phyloP scores from a whole-genome alignment of 2,888 invertebrate species.

The Caenorhabditis sp. region DNA sequence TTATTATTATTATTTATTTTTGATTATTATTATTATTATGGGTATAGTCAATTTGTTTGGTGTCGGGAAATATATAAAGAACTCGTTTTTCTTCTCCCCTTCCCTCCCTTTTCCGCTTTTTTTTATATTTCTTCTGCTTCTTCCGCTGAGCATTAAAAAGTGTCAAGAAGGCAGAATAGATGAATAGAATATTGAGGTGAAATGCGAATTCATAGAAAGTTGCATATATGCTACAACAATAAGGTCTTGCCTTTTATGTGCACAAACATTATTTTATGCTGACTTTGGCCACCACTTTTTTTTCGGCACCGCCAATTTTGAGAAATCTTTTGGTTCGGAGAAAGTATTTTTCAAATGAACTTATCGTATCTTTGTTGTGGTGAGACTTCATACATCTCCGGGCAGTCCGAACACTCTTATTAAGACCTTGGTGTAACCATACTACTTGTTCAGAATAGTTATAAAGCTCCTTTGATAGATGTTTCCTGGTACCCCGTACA shows the following conservation, averaged over 20 bases:
- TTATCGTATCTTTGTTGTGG: too few relatives aligned
- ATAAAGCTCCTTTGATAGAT: too few relatives aligned
- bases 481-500: too few relatives aligned
- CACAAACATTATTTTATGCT: not conserved
- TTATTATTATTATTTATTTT: not conserved
- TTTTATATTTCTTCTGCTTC: conserved; percentile 6
- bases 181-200: conserved; percentile 37
- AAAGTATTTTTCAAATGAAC: too few relatives aligned
- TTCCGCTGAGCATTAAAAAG: conserved; percentile 4
- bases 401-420: too few relatives aligned
- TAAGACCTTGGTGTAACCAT: too few relatives aligned
- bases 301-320: too few relatives aligned
- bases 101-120: conserved; percentile 1
- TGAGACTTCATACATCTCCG: too few relatives aligned
- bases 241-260: conserved; percentile 9
- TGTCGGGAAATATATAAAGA: not conserved
- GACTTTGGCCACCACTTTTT: not conserved
- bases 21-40: not conserved
- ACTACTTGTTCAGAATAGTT: too few relatives aligned
- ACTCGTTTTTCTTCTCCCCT: conserved; percentile 1
- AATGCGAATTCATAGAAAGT: conserved; percentile 50
- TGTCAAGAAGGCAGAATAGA: conserved; percentile 26
- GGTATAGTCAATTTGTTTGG: not conserved
- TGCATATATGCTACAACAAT: conserved; percentile 48
- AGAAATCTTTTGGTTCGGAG: too few relatives aligned